Evolutionary conservation across 2,797 vertebrate species (phyloP), one percentile per base, ranked within the genome.

Genomic region (Heterohyrax brucei): DNA sequence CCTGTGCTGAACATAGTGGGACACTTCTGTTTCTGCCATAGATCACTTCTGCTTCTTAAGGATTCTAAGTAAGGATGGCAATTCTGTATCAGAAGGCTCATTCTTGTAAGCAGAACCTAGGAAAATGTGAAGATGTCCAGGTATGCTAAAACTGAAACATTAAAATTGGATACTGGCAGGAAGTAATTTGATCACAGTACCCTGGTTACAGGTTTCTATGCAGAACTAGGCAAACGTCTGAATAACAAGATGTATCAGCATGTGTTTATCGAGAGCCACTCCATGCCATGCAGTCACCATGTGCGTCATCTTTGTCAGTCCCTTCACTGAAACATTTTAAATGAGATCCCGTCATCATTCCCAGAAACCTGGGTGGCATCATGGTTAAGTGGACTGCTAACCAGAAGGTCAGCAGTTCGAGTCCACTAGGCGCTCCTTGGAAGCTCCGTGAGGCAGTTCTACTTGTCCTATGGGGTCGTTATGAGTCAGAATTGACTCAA

Each of bases 121-220:
- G 21, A 44, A 78, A 93, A 83, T 79, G 96, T 89, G 82, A 94
- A 85, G 89, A 90, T 96, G 97, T 96, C 83, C 73, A 53, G 68
- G 61, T 95, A 95, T 95, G 95, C 26, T 80, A 95, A 95, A 96
- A 86, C 80, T 2, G 33, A 97, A 97, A 96, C 81, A 91, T 94
- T 96, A 79, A 82, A 91, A 62, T 92, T 94, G 93, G 73, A 84
- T 86, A 83, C 68, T 87, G 95, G 95, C 84, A 83, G 64, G 46
- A 92, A 93, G 39, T 78, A 48, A 4, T 1, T 96, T 77, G 88
- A 87, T 68, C 82, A 93, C 84, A 77, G 13, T 97, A 81, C 39
- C 12, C 91, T 88, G 96, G 90, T 92, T 62, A 79, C 96, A 80
- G 62, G 44, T 80, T 98, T 96, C 93, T 87, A 44, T 97, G 73